Conservation (phyloP, 2,797 vertebrate species). For the Harpagifer antarcticus region DNA sequence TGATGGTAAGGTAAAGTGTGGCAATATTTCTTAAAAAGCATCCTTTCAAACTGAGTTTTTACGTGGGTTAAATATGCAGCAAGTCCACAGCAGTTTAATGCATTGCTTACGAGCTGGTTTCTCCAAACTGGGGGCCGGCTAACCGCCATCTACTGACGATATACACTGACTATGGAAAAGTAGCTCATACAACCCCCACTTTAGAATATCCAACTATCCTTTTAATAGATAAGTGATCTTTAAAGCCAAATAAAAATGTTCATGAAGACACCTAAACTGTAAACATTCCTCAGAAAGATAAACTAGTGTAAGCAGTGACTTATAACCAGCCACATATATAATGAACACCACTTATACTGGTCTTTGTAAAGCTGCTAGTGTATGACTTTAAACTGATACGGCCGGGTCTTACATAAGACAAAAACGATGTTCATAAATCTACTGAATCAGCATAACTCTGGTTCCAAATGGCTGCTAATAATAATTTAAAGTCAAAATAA, state of each 20-base stretch:
- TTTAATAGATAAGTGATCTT: neutral
- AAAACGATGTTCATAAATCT: neutral
- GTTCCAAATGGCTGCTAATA: neutral
- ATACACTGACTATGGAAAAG: too few species aligned
- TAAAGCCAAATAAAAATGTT: neutral
- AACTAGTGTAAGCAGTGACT: neutral
- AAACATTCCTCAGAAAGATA: neutral
- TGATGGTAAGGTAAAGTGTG: too few species aligned
- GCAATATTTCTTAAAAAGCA: too few species aligned
- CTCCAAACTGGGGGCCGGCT: too few species aligned
- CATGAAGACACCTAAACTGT: neutral
- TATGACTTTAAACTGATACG: neutral
- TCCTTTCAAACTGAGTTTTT: too few species aligned
- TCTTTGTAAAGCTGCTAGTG: neutral
- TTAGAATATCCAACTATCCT: neutral
- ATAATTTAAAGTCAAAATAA: neutral
- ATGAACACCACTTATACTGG: neutral
- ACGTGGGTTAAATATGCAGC: too few species aligned
- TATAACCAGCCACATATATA: neutral
- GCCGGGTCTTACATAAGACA: conserved; percentile 1
- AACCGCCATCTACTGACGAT: too few species aligned
- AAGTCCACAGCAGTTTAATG: too few species aligned
- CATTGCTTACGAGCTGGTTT: too few species aligned
- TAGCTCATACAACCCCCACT: too few species aligned
- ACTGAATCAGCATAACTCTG: neutral